Base-by-base conservation (phyloP, 2,113 vertebrate species). In the Myiagra hebetior region DNA sequence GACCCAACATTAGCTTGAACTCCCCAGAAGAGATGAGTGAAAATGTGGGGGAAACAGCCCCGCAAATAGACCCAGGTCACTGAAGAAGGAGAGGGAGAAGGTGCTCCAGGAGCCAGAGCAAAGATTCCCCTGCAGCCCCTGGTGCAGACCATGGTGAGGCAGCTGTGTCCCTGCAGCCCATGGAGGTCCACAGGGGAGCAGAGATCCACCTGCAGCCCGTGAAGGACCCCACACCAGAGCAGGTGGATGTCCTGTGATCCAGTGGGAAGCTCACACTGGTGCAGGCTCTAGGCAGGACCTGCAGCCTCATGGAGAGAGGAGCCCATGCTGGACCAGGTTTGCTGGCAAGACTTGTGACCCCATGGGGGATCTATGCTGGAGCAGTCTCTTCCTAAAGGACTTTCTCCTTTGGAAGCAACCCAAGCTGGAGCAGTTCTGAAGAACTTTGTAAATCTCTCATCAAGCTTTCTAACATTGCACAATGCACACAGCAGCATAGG, bases 71-170 rank as follows among this genome's bases (percentile, higher is more conserved):
- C 8, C 5, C 15, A 46, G 17, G 24, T 26, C 19, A 37, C 14
- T 26, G 33, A 15, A 63, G 80, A 21, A 50, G 15, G 6, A 69
- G n/a, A 11, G 16, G 14, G 0, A 73, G 31, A 42, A 62, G 53
- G 0, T 46, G 42, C 28, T 50, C 55, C 68, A 26, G 30, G 19
- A 1, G 6, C 16, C 2, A 1, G 13, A 75, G 53, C 69, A 1
- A 11, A 11, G 44, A 30, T n/a, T 52, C 10, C 13, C 20, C 37
- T 39, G 39, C 53, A 82, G 22, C 8, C 39, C 13, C 0, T 24
- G 27, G 15, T 21, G 24, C 15, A 63, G 62, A 8, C 72, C 22
- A 28, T 13, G 35, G 41, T 11, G 44, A 28, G 35, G 27, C 37
- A 81, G 59, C 37, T 50, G 27, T 13, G 59, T 22, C 15, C 13